Conservation (phyloP, 2,888 invertebrate species). For the Melitaea athalia region DNA sequence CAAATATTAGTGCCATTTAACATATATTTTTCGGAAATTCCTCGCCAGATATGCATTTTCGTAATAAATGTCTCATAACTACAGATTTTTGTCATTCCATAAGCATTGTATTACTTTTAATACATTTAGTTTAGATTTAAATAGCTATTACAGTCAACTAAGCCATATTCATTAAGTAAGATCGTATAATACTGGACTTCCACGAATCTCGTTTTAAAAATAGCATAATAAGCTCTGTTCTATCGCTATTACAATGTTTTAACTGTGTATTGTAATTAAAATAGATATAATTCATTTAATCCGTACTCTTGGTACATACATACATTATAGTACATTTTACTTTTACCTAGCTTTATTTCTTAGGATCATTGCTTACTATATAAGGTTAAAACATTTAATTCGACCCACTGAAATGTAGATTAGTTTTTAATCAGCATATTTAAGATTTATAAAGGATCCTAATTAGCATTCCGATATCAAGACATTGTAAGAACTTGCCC, state of each 20-base stretch:
- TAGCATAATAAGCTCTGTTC: conserved; percentile 48
- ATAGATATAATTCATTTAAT: conserved; percentile 11
- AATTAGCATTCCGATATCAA: conserved; percentile 51
- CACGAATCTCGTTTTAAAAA: conserved; percentile 45
- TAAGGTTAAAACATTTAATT: conserved; percentile 1
- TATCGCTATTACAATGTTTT: conserved; percentile 33
- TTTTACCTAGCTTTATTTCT: conserved; percentile 5
- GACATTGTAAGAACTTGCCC: conserved; percentile 50
- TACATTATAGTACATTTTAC: conserved; percentile 3
- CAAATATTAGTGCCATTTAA: conserved; percentile 59
- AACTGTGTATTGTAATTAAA: conserved; percentile 26
- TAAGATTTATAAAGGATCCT: neutral
- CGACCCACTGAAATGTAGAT: neutral
- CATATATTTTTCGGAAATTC: conserved; percentile 37
- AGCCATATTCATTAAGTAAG: conserved; percentile 52
- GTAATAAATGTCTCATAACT: conserved; percentile 27
- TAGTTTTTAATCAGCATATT: neutral
- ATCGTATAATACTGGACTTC: conserved; percentile 42
- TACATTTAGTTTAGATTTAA: conserved; percentile 24
- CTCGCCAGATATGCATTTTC: conserved; percentile 50
- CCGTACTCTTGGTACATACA: conserved; percentile 7
- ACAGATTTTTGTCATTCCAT: conserved; percentile 33
- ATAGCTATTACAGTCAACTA: conserved; percentile 49
- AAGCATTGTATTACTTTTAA: conserved; percentile 25
- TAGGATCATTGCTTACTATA: neutral